These are phyloP conservation scores for Eretmodus cyanostictus DNA, from an alignment of 2,113 vertebrate genomes.

Conservation along the genomic window DNA sequence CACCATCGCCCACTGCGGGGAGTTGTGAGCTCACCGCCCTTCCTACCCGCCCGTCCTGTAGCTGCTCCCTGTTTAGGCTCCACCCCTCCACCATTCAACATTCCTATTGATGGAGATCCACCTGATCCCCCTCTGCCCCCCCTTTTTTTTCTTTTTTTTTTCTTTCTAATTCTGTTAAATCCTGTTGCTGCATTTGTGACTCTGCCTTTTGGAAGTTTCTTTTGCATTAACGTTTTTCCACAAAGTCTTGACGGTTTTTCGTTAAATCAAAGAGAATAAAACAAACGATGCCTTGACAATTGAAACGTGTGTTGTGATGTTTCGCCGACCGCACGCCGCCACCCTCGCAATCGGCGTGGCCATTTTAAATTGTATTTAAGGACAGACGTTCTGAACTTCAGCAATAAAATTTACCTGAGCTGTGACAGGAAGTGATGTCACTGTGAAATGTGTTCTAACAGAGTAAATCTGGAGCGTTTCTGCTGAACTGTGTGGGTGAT, in stretches of 20 bases:
- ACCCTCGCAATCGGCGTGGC: too few relatives aligned
- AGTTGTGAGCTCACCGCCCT: conserved; percentile 65
- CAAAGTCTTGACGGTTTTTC: conserved; percentile 18
- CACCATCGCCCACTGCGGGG: conserved; percentile 78
- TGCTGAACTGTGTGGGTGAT: not conserved
- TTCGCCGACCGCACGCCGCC: not conserved
- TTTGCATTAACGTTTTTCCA: conserved; percentile 45
- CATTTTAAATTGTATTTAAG: not conserved
- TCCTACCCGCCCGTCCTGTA: not conserved
- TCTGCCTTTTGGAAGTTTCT: conserved; percentile 49
- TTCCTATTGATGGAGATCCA: conserved; percentile 53
- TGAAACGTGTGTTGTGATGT: not conserved
- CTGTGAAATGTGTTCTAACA: not conserved
- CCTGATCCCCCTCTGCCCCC: not conserved
- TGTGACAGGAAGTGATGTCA: not conserved
- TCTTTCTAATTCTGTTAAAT: not conserved
- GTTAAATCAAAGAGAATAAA: conserved; percentile 35
- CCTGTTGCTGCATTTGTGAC: conserved; percentile 58
- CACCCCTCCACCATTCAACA: conserved; percentile 31
- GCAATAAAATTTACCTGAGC: not conserved
- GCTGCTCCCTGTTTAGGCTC: not conserved
- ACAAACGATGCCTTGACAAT: conserved; percentile 44
- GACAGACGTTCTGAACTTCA: not conserved
- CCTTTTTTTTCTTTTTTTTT: not conserved
- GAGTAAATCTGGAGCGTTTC: not conserved